Evolutionary conservation across 2,113 vertebrate species (phyloP).

Genomic region (Catharus bicknelli): DNA sequence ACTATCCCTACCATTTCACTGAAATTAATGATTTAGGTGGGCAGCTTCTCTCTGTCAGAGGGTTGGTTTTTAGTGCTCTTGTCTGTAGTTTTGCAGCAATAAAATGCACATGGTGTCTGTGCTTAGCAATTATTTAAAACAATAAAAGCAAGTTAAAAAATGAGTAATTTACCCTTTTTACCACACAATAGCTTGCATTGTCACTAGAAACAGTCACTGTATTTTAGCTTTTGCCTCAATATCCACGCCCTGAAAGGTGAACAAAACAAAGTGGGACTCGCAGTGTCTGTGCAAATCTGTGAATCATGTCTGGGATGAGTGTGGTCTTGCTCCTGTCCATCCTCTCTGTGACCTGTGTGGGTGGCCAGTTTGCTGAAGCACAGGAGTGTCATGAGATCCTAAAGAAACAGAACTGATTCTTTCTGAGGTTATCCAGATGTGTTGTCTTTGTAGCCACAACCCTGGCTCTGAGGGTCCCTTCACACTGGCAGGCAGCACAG

Average conservation of each 20-base stretch:
- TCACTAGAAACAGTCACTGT: background rate
- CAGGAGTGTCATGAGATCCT: background rate
- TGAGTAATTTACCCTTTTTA: background rate
- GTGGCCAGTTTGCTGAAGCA: background rate
- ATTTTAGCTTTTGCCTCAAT: background rate
- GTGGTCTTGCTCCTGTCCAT: background rate
- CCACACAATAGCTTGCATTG: background rate
- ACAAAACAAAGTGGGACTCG: background rate
- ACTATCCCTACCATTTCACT: background rate
- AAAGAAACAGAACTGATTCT: background rate
- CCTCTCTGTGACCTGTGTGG: background rate
- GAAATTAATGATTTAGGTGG: background rate
- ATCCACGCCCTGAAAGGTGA: background rate
- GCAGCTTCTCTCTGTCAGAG: background rate
- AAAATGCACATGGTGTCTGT: background rate
- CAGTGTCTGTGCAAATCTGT: background rate
- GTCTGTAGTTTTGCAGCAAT: background rate
- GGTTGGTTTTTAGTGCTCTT: background rate
- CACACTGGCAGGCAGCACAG: background rate
- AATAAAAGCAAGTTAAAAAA: background rate
- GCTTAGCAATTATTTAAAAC: background rate
- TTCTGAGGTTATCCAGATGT: background rate
- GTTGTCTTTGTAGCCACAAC: background rate
- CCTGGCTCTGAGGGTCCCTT: background rate
- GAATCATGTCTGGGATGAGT: background rate